Percentiles rank a stretch among this genome's conserved stretches.
Evolutionary conservation across 2,888 invertebrate genomes (phyloP).

Genomic region (Lithophane ornitopus): DNA sequence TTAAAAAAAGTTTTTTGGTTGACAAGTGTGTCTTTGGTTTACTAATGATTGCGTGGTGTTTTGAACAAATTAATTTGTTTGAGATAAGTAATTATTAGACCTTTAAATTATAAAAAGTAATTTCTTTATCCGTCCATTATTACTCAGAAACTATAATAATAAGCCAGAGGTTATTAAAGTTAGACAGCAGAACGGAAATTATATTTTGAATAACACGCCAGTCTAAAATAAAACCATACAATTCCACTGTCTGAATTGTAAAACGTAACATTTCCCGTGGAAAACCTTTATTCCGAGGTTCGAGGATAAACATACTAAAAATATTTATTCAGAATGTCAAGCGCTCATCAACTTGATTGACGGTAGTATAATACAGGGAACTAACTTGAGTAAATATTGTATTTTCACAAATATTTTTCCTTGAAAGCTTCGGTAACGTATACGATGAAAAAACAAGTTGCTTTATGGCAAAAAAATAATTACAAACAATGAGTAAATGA

Average conservation of each 20-base stretch:
- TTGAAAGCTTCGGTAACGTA: slow-evolving; percentile 29
- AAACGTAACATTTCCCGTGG: slow-evolving; percentile 43
- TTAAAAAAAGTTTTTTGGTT: neutral
- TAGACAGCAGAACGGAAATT: slow-evolving; percentile 30
- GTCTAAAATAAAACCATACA: slow-evolving; percentile 36
- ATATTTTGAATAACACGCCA: slow-evolving; percentile 30
- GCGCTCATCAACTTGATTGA: slow-evolving; percentile 64
- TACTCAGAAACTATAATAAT: neutral
- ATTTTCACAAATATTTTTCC: slow-evolving; percentile 51
- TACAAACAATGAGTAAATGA: neutral
- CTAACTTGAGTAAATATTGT: slow-evolving; percentile 57
- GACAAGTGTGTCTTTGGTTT: slow-evolving; percentile 8
- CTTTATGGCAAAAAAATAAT: neutral
- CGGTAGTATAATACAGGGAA: slow-evolving; percentile 58
- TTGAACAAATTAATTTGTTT: neutral
- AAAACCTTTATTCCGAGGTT: slow-evolving; percentile 47
- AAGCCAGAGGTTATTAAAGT: neutral
- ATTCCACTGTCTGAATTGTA: slow-evolving; percentile 30
- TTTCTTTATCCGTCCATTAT: neutral
- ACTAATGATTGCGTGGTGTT: neutral
- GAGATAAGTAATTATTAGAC: neutral
- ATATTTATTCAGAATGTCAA: slow-evolving; percentile 64
- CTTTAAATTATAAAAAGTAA: neutral
- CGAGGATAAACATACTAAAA: slow-evolving; percentile 51
- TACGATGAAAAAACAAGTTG: slow-evolving; percentile 6